Conservation (phyloP, 2,797 vertebrate species). For the Sebastes dallii region DNA sequence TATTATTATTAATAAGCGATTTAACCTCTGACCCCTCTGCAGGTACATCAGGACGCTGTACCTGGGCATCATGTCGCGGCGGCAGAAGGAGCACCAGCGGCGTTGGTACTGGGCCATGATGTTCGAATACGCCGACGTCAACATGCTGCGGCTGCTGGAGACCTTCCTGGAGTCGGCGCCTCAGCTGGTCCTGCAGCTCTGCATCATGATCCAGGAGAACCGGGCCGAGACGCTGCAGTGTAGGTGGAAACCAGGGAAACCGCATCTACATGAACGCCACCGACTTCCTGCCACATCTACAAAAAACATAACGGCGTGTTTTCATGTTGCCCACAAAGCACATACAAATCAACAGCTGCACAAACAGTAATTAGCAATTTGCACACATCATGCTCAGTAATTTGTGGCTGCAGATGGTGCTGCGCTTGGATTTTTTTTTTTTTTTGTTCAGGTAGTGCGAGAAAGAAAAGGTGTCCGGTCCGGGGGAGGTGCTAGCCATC, state of each 20-base stretch:
- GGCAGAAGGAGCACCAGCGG: constrained; percentile 95
- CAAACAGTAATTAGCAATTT: constrained; percentile 61
- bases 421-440: constrained; percentile 25
- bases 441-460: constrained; percentile 25
- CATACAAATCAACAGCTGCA: constrained; percentile 46
- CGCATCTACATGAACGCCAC: not conserved
- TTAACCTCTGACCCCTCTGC: constrained; percentile 24
- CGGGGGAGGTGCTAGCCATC: constrained; percentile 22
- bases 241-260: constrained; percentile 77
- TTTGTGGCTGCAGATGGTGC: constrained; percentile 49
- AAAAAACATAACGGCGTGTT: constrained; percentile 8
- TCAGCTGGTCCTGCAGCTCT: constrained; percentile 99
- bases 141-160: constrained; percentile 98
- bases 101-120: constrained; percentile 99
- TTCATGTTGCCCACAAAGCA: constrained; percentile 12
- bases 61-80: constrained; percentile 95
- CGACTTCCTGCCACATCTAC: not conserved
- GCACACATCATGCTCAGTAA: constrained; percentile 26
- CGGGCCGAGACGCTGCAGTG: constrained; percentile 96
- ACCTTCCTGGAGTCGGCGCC: constrained; percentile 98
- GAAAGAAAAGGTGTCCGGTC: constrained; percentile 20
- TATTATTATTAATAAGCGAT: not conserved
- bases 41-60: constrained; percentile 98
- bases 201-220: constrained; percentile 99
- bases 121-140: constrained; percentile 98